Conservation (phyloP, 2,888 invertebrate species). For the Parelbella ahira region DNA sequence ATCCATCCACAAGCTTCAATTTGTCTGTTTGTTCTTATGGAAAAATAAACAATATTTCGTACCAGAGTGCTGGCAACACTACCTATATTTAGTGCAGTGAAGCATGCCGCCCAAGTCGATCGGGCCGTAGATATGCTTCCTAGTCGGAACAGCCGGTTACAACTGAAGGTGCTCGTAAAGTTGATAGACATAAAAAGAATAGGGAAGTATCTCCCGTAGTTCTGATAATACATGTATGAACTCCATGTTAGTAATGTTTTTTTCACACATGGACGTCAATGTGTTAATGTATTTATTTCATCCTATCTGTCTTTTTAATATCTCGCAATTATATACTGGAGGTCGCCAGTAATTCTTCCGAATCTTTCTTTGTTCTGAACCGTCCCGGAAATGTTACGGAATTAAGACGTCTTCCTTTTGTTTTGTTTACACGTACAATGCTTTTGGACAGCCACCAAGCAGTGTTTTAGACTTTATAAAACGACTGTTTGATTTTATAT, state of each 20-base stretch:
- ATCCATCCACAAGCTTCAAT: not conserved
- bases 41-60: slow-evolving; percentile 14
- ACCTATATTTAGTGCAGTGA: slow-evolving; percentile 22
- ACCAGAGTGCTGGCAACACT: too few relatives aligned
- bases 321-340: slow-evolving; percentile 14
- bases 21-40: slow-evolving; percentile 2
- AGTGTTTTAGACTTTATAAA: not conserved
- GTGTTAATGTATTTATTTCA: slow-evolving; percentile 5
- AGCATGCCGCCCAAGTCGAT: slow-evolving; percentile 13
- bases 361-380: slow-evolving; percentile 21
- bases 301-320: slow-evolving; percentile 16
- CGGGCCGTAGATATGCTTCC: slow-evolving; percentile 9
- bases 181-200: slow-evolving; percentile 18
- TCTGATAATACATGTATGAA: slow-evolving; percentile 24
- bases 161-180: slow-evolving; percentile 9
- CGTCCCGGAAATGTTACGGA: slow-evolving; percentile 16
- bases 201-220: slow-evolving; percentile 10
- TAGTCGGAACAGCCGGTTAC: slow-evolving; percentile 5
- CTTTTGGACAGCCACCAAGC: not conserved
- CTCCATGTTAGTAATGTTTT: slow-evolving; percentile 21
- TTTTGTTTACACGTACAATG: slow-evolving; percentile 1
- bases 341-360: slow-evolving; percentile 11
- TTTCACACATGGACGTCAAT: slow-evolving; percentile 11
- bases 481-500: too few relatives aligned
- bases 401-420: slow-evolving; percentile 11